These are phyloP conservation scores for Torymus auratus DNA, from an alignment of 2,888 invertebrate genomes.

Conservation along the genomic window DNA sequence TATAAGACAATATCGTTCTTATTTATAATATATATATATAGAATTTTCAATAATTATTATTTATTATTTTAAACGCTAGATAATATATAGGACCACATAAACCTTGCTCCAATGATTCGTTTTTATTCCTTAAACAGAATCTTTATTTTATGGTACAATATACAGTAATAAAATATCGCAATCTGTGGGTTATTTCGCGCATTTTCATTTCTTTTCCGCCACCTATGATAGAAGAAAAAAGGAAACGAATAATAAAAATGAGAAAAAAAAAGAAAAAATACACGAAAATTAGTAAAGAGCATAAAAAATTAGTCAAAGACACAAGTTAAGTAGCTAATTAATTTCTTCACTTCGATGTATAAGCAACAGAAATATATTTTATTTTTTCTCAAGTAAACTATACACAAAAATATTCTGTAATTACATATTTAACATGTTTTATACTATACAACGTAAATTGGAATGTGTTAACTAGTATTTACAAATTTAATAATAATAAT, in stretches of 20 bases:
- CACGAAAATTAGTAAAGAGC: conserved; percentile 72
- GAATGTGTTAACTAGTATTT: conserved; percentile 77
- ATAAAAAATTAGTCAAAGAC: conserved; percentile 55
- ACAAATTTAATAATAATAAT: conserved; percentile 69
- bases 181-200: conserved; percentile 67
- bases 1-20: conserved; percentile 67
- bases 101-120: conserved; percentile 76
- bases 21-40: conserved; percentile 54
- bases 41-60: conserved; percentile 63
- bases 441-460: conserved; percentile 76
- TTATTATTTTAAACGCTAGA: conserved; percentile 67
- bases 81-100: conserved; percentile 76
- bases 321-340: conserved; percentile 73
- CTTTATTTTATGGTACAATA: conserved; percentile 71
- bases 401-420: conserved; percentile 76
- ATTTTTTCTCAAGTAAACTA: conserved; percentile 74
- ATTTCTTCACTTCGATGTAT: conserved; percentile 66
- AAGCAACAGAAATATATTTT: conserved; percentile 76
- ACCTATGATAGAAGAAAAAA: conserved; percentile 69
- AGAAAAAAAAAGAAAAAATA: conserved; percentile 66
- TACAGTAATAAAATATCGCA: conserved; percentile 75
- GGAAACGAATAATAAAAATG: conserved; percentile 62
- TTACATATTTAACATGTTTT: conserved; percentile 76
- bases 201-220: conserved; percentile 69
- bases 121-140: conserved; percentile 70